Evolutionary conservation across 1,140 invertebrate genomes (phyloP), one percentile per base, ranked within the genome.

Genomic region (Achatina immaculata): DNA sequence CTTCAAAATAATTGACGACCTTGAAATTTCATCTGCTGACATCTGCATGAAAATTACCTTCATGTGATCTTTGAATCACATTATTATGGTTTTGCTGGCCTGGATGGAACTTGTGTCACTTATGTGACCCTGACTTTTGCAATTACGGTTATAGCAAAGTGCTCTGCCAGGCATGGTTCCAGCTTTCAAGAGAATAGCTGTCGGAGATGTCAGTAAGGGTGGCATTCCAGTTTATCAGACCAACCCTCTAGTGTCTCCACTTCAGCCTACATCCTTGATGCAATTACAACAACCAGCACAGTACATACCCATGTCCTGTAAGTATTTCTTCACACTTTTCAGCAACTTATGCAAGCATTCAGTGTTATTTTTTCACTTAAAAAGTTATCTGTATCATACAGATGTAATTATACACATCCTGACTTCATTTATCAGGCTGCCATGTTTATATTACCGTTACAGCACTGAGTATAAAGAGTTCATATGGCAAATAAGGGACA

Each of bases 201-300:
- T 92, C 68, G 85, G 86, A 28, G 88, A 89, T 80, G 45, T 78
- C 45, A 96, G 97, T 92, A 98, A 98, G 92, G 96, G 96, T 90
- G 97, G 96, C 86, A 94, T 98, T 91, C 96, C 97, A 85, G 95
- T 98, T 86, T 98, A 97, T 93, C 96, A 98, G 92, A 96, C 96
- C 86, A 94, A 93, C 90, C 87, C 89, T 81, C 86, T 90, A 66
- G 95, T 95, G 86, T 96, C 96, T 87, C 97, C 97, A 93, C 96
- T 98, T 92, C 96, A 92, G 82, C 89, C 90, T 55, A 93, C 97
- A 91, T 86, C 86, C n/a, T 81, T 89, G 73, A 97, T 98, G 96
- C 96, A 96, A 93, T 93, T 96, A 86, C 95, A 96, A 93, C 96
- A 88, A 72, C 86, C 84, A 48, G 83, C 97, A 94, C n/a, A 28